Conservation (phyloP, 2,113 vertebrate species). For the Etheostoma spectabile region DNA sequence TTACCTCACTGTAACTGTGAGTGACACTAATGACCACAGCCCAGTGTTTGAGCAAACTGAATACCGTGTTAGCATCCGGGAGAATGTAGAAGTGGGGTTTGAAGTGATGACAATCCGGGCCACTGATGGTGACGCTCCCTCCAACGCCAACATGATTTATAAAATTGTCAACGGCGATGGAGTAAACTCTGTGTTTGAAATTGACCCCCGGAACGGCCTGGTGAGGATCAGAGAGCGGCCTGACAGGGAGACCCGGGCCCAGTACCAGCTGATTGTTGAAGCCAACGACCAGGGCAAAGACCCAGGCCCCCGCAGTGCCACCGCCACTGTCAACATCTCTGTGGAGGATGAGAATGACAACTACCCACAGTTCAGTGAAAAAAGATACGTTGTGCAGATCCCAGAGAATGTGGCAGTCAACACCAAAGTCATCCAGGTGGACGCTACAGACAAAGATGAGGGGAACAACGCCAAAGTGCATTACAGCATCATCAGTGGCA, state of each 20-base stretch:
- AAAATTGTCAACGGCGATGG: constrained; percentile 87
- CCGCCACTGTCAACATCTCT: constrained; percentile 90
- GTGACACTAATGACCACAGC: constrained; percentile 94
- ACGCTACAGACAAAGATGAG: constrained; percentile 91
- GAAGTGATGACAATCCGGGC: constrained; percentile 96
- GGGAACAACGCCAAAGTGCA: constrained; percentile 94
- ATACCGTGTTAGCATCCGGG: constrained; percentile 91
- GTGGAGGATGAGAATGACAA: constrained; percentile 98
- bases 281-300: constrained; percentile 96
- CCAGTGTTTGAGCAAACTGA: constrained; percentile 94
- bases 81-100: constrained; percentile 94
- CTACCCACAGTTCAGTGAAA: constrained; percentile 95
- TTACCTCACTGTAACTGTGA: constrained; percentile 92
- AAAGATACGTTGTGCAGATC: constrained; percentile 92
- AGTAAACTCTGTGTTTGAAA: constrained; percentile 89
- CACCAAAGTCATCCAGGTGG: constrained; percentile 91
- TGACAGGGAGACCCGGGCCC: constrained; percentile 89
- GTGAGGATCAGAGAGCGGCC: constrained; percentile 89
- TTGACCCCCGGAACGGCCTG: constrained; percentile 91
- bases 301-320: constrained; percentile 90
- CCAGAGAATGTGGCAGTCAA: constrained; percentile 91
- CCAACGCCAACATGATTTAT: constrained; percentile 97
- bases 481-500: constrained; percentile 96
- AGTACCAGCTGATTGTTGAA: constrained; percentile 93
- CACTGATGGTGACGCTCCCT: constrained; percentile 92